Base-by-base conservation (phyloP, 2,797 vertebrate species). In the Liasis olivaceus region DNA sequence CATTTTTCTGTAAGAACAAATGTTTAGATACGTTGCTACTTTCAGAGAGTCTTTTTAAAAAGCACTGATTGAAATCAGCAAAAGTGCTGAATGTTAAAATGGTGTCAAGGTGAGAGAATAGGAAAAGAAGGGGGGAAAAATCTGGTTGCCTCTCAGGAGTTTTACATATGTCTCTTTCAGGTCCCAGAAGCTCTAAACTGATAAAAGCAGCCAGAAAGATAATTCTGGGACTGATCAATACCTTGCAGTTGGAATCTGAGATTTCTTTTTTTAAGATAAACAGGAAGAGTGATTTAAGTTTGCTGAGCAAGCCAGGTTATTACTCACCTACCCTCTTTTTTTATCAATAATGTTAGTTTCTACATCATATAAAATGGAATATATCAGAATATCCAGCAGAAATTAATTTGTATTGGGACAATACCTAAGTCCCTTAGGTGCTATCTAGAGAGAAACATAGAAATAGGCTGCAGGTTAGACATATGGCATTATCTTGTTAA, bases 31-130 rank as follows among this genome's bases (percentile, higher is more conserved):
- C 2, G 59, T 77, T 95, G 94, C 81, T 93, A 86, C 77, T 72
- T 95, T 93, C 94, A 93, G 86, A 90, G 28, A 22, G 47, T n/a
- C 81, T 95, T 93, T 94, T 92, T 92, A 91, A 93, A 89, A 93
- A n/a, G 28, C 9, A 60, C 85, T 94, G 95, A 94, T 90, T 93
- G 93, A 87, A 94, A 89, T 94, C 63, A 20, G 93, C 72, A 1
- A 42, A n/a, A 95, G 93, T 92, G 88, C 95, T 95, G 94, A 91
- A 72, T 88, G 36, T 90, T 93, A 31, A 63, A 91, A 91, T 36
- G 54, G 22, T 36, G 90, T 96, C 56, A 54, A 90, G 92, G 62
- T 96, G 95, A 93, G 88, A 95, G 24, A 42, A 84, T 58, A 86
- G 90, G 72, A 56, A 88, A 58, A 56, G 26, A 22, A 5, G 4